These are phyloP conservation scores for Cataglyphis hispanica DNA, from an alignment of 1,140 invertebrate species.

Conservation along the genomic window DNA sequence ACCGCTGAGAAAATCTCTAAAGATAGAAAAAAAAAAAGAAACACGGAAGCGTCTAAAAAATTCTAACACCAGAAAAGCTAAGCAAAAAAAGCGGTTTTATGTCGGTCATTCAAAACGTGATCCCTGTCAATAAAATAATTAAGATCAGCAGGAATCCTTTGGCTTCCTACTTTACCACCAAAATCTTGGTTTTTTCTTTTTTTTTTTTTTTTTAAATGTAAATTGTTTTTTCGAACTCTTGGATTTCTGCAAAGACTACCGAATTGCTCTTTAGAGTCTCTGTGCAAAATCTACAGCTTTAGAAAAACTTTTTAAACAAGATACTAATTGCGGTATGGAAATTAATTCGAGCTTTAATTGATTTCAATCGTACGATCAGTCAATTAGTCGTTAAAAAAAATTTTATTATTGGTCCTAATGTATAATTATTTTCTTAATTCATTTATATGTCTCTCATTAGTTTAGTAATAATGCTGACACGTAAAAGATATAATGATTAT, in stretches of 20 bases:
- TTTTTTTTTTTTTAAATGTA: background rate
- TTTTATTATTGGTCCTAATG: constrained; percentile 8
- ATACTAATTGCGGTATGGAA: background rate
- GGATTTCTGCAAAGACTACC: constrained; percentile 7
- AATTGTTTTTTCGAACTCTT: background rate
- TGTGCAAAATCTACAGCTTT: background rate
- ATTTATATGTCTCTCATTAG: constrained; percentile 53
- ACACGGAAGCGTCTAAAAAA: constrained; percentile 62
- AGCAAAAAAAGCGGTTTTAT: constrained; percentile 68
- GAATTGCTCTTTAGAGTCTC: background rate
- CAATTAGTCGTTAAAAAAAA: constrained; percentile 21
- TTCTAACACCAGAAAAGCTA: constrained; percentile 39
- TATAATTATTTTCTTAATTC: constrained; percentile 50
- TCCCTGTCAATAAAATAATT: constrained; percentile 81
- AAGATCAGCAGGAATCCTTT: constrained; percentile 70
- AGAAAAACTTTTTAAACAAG: background rate
- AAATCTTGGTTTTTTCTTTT: background rate
- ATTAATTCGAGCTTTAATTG: constrained; percentile 12
- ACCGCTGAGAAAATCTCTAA: constrained; percentile 62
- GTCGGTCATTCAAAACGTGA: constrained; percentile 72
- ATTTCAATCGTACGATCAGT: constrained; percentile 1
- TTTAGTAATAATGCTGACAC: constrained; percentile 55
- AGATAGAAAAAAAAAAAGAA: constrained; percentile 49
- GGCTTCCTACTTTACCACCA: constrained; percentile 25
- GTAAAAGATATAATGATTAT: constrained; percentile 40